Evolutionary conservation across 1,140 invertebrate genomes (phyloP), one percentile per base, ranked within the genome.

Genomic region (Drosophila bifasciata): DNA sequence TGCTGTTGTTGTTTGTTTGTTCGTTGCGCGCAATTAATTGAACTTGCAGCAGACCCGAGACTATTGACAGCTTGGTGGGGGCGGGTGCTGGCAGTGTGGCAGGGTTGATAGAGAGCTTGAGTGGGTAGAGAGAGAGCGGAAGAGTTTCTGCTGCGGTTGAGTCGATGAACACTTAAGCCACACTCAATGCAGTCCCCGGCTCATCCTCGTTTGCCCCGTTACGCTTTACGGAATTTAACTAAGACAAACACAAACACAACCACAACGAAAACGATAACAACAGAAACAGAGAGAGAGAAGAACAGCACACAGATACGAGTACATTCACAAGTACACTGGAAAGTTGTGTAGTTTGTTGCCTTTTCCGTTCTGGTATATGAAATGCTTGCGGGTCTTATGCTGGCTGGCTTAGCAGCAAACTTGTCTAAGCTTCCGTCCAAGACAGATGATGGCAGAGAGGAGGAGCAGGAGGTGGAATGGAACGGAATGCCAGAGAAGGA

Each of bases 11-110:
- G 62, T 78, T 80, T 86, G 80, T 85, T 78, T 89, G 77, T 77
- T 80, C 77, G 76, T 75, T 89, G 80, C 80, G 86, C 86, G 86
- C 86, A 89, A 89, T 89, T 89, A 89, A 89, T 89, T 89, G 86
- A 89, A 89, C 86, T 89, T 89, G 85, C 80, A 85, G 80, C 75
- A 56, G 66, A 73, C 43, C 52, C 72, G 32, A 76, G 69, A 80
- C 76, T 80, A 89, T 89, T 88, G 83, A 88, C 83, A 89, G 79
- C 71, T 73, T 60, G 43, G 50, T 40, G 68, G 71, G 57, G 51
- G 51, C 44, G 48, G 57, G n/a, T n/a, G n/a, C n/a, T 57, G 28
- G 58, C 43, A 57, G 43, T 48, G 57, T 57, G 28, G 55, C 45
- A 50, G 32, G 52, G 15, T 32, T 7, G 23, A 13, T 8, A 16